phyloP scores from a whole-genome alignment of 1,140 invertebrate genomes.

The Apolygus lucorum region DNA sequence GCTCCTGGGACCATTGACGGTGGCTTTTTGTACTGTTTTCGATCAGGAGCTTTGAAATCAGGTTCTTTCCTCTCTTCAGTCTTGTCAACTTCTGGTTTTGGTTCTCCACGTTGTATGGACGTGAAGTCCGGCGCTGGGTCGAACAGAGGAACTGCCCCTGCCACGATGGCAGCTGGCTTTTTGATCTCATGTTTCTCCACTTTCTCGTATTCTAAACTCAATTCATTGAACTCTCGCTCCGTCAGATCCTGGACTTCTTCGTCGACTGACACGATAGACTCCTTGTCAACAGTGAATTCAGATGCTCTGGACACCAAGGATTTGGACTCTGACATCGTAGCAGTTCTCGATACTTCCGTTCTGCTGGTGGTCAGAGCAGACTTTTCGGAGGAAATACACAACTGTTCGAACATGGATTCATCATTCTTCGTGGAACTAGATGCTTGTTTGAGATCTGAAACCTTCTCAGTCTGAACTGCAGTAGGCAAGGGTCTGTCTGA shows the following conservation, averaged over 20 bases:
- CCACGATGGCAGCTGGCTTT: conserved; percentile 20
- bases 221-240: conserved; percentile 25
- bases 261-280: conserved; percentile 20
- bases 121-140: not conserved
- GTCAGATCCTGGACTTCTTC: conserved; percentile 31
- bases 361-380: not conserved
- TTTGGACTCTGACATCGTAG: not conserved
- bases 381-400: not conserved
- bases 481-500: too few relatives aligned
- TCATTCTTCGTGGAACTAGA: not conserved
- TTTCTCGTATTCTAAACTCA: conserved; percentile 28
- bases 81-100: not conserved
- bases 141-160: conserved; percentile 17
- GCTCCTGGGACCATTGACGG: conserved; percentile 39
- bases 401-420: not conserved
- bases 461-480: too few relatives aligned
- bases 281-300: not conserved
- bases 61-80: not conserved
- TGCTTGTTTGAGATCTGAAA: too few relatives aligned
- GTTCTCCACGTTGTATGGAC: not conserved
- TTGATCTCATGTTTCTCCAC: conserved; percentile 16
- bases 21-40: conserved; percentile 36
- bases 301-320: not conserved
- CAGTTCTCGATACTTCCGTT: not conserved
- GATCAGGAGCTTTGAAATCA: not conserved